These are phyloP conservation scores for Drosophila conformis DNA, from an alignment of 2,888 invertebrate genomes.

Conservation along the genomic window DNA sequence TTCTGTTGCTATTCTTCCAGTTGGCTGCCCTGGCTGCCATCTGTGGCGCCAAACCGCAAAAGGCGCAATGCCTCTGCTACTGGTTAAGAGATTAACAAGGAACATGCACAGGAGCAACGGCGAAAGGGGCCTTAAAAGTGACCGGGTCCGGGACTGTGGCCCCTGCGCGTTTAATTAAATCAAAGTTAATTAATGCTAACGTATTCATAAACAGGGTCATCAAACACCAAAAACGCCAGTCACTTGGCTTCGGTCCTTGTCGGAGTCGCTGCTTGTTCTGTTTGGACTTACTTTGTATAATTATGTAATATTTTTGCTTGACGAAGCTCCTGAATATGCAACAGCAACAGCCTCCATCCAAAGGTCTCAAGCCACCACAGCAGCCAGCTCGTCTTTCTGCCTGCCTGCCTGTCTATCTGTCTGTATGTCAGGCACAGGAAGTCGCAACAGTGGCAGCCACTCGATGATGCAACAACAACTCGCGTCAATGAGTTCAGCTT, in stretches of 20 bases:
- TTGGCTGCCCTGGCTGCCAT: slow-evolving; percentile 65
- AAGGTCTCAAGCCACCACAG: slow-evolving; percentile 6
- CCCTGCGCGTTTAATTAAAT: slow-evolving; percentile 81
- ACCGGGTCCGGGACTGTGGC: slow-evolving; percentile 34
- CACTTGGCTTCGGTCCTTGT: slow-evolving; percentile 28
- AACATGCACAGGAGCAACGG: slow-evolving; percentile 27
- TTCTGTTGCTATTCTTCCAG: slow-evolving; percentile 60
- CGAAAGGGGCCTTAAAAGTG: slow-evolving; percentile 56
- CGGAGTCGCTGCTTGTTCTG: slow-evolving; percentile 18
- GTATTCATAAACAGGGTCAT: slow-evolving; percentile 82
- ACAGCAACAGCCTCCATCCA: slow-evolving; percentile 35
- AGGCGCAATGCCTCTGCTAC: slow-evolving; percentile 64
- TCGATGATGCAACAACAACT: slow-evolving; percentile 44
- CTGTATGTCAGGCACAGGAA: slow-evolving; percentile 56
- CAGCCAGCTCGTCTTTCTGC: slow-evolving; percentile 7
- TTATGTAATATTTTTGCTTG: slow-evolving; percentile 73
- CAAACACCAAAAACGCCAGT: slow-evolving; percentile 68
- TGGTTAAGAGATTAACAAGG: slow-evolving; percentile 73
- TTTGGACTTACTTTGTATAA: slow-evolving; percentile 67
- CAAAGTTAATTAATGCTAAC: slow-evolving; percentile 84
- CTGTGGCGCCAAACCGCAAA: slow-evolving; percentile 72
- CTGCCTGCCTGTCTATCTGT: neutral
- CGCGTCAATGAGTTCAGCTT: slow-evolving; percentile 29
- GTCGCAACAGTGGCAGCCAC: slow-evolving; percentile 33
- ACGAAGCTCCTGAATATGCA: slow-evolving; percentile 69